Evolutionary conservation across 2,888 invertebrate genomes (phyloP), one percentile per base, ranked within the genome.

Genomic region (Amaurobius ferox): DNA sequence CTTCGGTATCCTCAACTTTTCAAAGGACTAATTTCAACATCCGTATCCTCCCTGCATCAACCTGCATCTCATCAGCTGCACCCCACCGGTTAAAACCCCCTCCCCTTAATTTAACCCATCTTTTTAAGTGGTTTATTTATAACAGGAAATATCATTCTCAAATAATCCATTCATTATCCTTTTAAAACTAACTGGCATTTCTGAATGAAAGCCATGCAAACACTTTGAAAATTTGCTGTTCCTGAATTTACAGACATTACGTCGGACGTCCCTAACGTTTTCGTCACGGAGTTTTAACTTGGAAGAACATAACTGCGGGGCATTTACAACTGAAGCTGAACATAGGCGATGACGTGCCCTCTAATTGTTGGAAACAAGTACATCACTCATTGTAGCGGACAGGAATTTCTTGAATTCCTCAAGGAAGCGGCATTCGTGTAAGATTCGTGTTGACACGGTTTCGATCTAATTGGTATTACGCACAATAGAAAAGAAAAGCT

Each of bases 261-360:
- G 35, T 66, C 35, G 19, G 32, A 32, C 32, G 23, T 30, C 7
- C n/a, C 7, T 32, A 35, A 66, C 35, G 66, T 19, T 66, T 66
- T 32, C 16, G 32, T 66, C 66, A 66, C 23, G 66, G 32, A 0
- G 66, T 9, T 32, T 64, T 66, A 32, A 66, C 35, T 66, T 9
- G 7, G 32, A 66, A 32, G 66, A 66, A 66, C 35, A 11, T 19
- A 6, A n/a, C 32, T 26, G 30, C n/a, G n/a, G 23, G 66, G 66
- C 19, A 66, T 66, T 9, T 66, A 19, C 19, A 74, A 40, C 39
- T 64, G 28, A 74, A 71, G 64, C 64, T 28, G 39, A 74, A 74
- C 74, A 39, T 62, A 16, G 6, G 74, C 64, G 62, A 61, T 39
- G 74, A 62, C 62, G 35, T 35, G 40, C n/a, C 61, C 30, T 73